Evolutionary conservation across 1,140 invertebrate genomes (phyloP).

Genomic region (Diorhabda elongata): DNA sequence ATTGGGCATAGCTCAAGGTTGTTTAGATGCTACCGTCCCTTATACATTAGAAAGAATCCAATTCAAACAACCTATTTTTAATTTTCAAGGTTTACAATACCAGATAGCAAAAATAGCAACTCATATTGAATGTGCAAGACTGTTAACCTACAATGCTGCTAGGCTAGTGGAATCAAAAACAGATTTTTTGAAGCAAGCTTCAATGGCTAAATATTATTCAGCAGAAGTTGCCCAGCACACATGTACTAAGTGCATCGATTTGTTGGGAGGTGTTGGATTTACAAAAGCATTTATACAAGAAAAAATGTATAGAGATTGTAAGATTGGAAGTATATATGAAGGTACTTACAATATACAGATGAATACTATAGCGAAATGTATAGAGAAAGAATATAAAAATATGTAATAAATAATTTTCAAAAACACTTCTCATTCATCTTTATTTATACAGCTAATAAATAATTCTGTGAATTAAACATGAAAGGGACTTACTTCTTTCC

Average conservation of each 20-base stretch:
- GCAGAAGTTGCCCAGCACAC: constrained; percentile 75
- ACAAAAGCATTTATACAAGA: constrained; percentile 94
- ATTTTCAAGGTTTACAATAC: constrained; percentile 94
- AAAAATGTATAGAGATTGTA: constrained; percentile 93
- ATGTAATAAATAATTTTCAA: neutral
- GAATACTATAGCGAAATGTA: constrained; percentile 89
- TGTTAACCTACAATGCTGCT: constrained; percentile 92
- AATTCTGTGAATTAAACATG: neutral
- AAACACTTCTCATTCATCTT: neutral
- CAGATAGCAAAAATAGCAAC: constrained; percentile 86
- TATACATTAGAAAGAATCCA: constrained; percentile 94
- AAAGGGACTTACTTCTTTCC: constrained; percentile 37
- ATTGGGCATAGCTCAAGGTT: constrained; percentile 90
- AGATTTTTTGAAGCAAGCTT: constrained; percentile 85
- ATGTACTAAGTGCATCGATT: constrained; percentile 82
- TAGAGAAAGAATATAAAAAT: constrained; percentile 63
- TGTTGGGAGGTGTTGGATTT: constrained; percentile 94
- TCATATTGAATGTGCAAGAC: constrained; percentile 81
- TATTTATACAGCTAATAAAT: neutral
- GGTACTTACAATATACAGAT: constrained; percentile 96
- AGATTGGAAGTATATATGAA: constrained; percentile 96
- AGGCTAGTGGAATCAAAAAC: constrained; percentile 77
- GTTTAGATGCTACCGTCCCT: constrained; percentile 86
- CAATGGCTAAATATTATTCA: constrained; percentile 91
- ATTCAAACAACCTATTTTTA: constrained; percentile 83